Evolutionary conservation across 2,888 invertebrate species (phyloP).

Genomic region (Ctenicera cuprea): DNA sequence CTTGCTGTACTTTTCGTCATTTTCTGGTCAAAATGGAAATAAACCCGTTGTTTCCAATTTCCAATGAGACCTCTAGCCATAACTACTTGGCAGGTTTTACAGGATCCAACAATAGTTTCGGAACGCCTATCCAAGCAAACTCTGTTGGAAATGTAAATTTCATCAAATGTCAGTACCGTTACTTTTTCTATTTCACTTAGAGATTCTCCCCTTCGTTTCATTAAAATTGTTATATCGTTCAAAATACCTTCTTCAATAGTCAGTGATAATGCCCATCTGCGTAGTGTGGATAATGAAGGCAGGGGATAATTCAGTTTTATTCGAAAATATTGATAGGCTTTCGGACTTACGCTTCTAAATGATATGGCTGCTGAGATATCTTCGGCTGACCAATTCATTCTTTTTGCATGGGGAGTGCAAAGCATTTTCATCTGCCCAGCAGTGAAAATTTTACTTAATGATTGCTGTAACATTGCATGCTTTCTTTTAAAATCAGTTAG

Average conservation of each 20-base stretch:
- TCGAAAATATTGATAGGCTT: constrained; percentile 51
- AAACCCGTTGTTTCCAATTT: constrained; percentile 46
- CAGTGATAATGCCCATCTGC: constrained; percentile 50
- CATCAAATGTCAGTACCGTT: constrained; percentile 58
- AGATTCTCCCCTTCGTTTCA: constrained; percentile 47
- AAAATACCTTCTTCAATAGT: constrained; percentile 52
- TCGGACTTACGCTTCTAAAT: constrained; percentile 45
- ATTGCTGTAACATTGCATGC: too few relatives aligned
- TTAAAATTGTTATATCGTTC: constrained; percentile 51
- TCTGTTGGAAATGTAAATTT: constrained; percentile 56
- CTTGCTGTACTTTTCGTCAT: too few relatives aligned
- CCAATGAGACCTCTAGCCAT: constrained; percentile 35
- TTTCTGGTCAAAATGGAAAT: constrained; percentile 25
- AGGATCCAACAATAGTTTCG: constrained; percentile 48
- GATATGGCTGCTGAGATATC: constrained; percentile 50
- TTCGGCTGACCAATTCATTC: constrained; percentile 33
- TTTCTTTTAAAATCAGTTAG: not conserved
- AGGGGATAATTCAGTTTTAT: constrained; percentile 38
- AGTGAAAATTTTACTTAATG: not conserved
- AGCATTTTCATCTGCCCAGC: not conserved
- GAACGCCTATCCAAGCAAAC: constrained; percentile 53
- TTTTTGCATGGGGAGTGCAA: not conserved
- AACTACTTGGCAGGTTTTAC: constrained; percentile 30
- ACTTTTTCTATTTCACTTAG: constrained; percentile 45
- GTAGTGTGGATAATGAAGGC: constrained; percentile 47